phyloP scores from a whole-genome alignment of 92 coral and sea anemone species.

The Epizoanthus illoricatus region DNA sequence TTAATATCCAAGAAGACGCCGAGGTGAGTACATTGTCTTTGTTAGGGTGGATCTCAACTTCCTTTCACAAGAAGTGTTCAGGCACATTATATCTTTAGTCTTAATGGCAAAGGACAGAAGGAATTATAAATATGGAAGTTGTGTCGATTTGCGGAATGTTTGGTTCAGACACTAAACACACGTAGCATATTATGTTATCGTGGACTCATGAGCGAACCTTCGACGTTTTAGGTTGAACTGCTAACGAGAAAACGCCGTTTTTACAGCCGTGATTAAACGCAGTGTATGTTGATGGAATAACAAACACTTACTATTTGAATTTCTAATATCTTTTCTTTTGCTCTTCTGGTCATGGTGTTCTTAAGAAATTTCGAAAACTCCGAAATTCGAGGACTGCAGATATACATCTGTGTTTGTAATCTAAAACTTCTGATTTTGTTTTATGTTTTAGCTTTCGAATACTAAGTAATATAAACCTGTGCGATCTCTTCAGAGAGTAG shows the following conservation, averaged over 20 bases:
- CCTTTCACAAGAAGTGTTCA: conserved; percentile 22
- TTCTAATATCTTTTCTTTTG: conserved; percentile 82
- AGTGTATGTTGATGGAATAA: conserved; percentile 72
- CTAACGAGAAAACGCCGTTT: conserved; percentile 57
- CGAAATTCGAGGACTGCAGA: background rate
- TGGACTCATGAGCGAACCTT: background rate
- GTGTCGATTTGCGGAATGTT: background rate
- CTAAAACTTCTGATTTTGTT: background rate
- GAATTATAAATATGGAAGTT: background rate
- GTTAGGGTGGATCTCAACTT: background rate
- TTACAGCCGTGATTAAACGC: conserved; percentile 64
- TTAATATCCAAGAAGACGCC: background rate
- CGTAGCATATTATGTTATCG: conserved; percentile 1
- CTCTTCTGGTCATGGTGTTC: conserved; percentile 17
- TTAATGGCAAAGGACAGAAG: conserved; percentile 19
- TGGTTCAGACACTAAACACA: background rate
- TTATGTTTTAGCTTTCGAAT: conserved; percentile 6
- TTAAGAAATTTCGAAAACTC: background rate
- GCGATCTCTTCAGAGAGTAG: conserved; percentile 5
- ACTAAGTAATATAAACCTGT: conserved; percentile 4
- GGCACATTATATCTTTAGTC: conserved; percentile 16
- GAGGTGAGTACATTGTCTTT: conserved; percentile 15
- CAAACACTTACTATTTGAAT: conserved; percentile 80
- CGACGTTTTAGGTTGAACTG: conserved; percentile 23
- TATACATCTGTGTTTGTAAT: background rate